phyloP scores from a whole-genome alignment of 2,797 vertebrate genomes.

The Onychomys arenicola region DNA sequence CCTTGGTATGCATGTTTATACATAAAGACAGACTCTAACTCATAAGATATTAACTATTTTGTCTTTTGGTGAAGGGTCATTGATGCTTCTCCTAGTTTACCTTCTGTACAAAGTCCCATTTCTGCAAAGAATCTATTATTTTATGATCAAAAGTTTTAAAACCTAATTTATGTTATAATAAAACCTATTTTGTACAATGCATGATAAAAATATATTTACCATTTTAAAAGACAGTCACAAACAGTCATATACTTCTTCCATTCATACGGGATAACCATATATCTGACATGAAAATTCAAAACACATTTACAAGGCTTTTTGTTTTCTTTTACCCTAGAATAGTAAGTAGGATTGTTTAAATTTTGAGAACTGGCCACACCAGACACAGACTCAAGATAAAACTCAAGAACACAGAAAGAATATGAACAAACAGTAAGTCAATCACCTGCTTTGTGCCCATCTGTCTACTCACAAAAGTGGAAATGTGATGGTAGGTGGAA shows the following conservation, averaged over 20 bases:
- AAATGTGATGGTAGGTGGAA: slow-evolving; percentile 92
- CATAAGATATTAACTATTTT: slow-evolving; percentile 35
- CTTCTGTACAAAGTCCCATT: neutral
- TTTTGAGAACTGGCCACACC: slow-evolving; percentile 6
- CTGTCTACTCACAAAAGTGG: slow-evolving; percentile 88
- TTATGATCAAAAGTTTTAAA: slow-evolving; percentile 31
- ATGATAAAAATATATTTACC: neutral
- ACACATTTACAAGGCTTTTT: slow-evolving; percentile 42
- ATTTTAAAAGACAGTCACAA: slow-evolving; percentile 50
- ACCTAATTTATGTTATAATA: neutral
- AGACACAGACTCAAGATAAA: neutral
- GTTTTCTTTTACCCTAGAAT: neutral
- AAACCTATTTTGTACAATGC: neutral
- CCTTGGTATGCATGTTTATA: neutral
- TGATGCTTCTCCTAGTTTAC: slow-evolving; percentile 18
- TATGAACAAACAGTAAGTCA: neutral
- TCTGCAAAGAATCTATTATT: slow-evolving; percentile 28
- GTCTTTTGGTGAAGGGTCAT: neutral
- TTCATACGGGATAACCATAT: neutral
- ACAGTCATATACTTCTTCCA: slow-evolving; percentile 9
- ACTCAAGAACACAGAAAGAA: slow-evolving; percentile 43
- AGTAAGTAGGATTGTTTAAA: neutral
- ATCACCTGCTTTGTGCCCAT: slow-evolving; percentile 90
- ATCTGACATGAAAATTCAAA: slow-evolving; percentile 41
- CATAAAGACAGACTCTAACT: neutral